Evolutionary conservation across 2,888 invertebrate genomes (phyloP), one percentile per base, ranked within the genome.

Genomic region (Polyommatus icarus): DNA sequence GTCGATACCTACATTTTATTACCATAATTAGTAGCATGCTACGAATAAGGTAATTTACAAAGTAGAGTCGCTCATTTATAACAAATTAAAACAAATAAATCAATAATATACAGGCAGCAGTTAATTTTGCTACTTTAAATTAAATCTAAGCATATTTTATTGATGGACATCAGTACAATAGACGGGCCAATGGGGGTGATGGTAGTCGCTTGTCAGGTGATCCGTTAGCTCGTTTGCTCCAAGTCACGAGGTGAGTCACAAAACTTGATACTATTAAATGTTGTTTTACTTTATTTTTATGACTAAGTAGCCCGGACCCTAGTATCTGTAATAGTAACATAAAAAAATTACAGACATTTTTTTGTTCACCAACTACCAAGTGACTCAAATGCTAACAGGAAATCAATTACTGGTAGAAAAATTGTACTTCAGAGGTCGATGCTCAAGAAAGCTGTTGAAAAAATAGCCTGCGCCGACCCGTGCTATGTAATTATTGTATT

Each of bases 361-460:
- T 20, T 59, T 59, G 20, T 8, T 20, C 3, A 20, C 20, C 8
- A 3, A 59, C 20, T 59, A 20, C 20, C 8, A 3, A 59, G 59
- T 59, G 18, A 61, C 24, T 61, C 12, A 61, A 59, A 76, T 77
- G 78, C 76, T 76, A 76, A 32, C 10, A 29, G 57, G 71, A 29
- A 67, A 67, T 67, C 29, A 67, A 67, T 67, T 67, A 67, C 76
- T 12, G 75, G 59, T 78, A 72, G 61, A 79, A 79, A 77, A 77
- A 78, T 73, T 76, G 78, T 73, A 12, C 15, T 29, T 67, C 20
- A 29, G 67, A 67, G 67, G 29, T 67, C 67, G 29, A 67, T 29
- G 67, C 67, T 67, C 67, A 67, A 67, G 67, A 67, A 67, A 67
- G 67, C 61, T 61, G 61, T 67, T 67, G 67, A 67, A 67, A 67